Conservation (phyloP, 2,888 invertebrate species). For the Balanococcus diminutus region DNA sequence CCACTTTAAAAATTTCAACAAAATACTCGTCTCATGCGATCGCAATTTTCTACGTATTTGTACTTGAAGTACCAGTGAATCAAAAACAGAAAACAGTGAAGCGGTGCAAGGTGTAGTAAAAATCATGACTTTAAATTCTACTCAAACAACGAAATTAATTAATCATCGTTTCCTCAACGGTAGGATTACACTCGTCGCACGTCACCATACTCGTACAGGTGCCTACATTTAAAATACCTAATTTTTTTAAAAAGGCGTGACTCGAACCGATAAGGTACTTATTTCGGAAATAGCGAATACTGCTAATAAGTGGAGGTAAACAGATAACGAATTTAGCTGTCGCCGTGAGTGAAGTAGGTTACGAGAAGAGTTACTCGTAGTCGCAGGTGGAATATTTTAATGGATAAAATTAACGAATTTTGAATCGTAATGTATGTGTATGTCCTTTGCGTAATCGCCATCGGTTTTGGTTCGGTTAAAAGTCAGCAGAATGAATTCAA, state of each 20-base stretch:
- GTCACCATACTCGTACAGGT: too few species aligned
- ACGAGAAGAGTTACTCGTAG: not conserved
- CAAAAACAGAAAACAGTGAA: not conserved
- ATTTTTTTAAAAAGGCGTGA: constrained; percentile 34
- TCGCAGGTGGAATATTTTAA: not conserved
- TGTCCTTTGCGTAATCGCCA: not conserved
- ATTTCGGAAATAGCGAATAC: constrained; percentile 27
- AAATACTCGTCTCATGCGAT: not conserved
- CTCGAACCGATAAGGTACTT: constrained; percentile 5
- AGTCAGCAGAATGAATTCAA: constrained; percentile 8
- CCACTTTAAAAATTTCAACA: not conserved
- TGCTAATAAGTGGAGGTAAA: constrained; percentile 2
- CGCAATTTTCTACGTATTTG: not conserved
- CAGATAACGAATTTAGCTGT: not conserved
- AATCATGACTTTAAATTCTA: not conserved
- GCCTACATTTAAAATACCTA: constrained; percentile 1
- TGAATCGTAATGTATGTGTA: not conserved
- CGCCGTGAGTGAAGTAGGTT: not conserved
- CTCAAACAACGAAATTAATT: not conserved
- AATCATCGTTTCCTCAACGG: constrained; percentile 14
- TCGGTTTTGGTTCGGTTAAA: not conserved
- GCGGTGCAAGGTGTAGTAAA: not conserved
- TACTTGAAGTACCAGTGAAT: not conserved
- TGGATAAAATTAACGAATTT: not conserved
- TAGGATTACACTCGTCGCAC: not conserved